Base-by-base conservation (phyloP, 1,140 invertebrate genomes). In the Lethocerus indicus region DNA sequence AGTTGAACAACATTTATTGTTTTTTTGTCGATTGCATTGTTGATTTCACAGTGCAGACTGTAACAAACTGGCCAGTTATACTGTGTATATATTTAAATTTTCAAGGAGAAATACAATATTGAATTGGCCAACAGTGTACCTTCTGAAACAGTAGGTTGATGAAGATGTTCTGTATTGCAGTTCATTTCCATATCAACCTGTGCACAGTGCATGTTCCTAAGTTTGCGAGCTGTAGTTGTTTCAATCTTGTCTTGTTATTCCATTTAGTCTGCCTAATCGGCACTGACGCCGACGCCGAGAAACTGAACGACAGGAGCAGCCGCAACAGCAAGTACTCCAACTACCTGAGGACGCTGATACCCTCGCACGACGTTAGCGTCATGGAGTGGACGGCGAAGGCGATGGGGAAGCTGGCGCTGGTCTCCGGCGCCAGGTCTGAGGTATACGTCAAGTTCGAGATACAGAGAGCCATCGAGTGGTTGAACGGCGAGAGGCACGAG, bases 361-460 rank as follows among this genome's bases (percentile, higher is more conserved):
- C 88, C 13, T 93, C 87, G 7, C 83, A 77, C 55, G 92, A 98
- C 71, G 79, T 83, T 1, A 79, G 80, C 32, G 86, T 96, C 0
- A 94, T 96, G 84, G 91, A 96, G 69, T 72, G 95, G 50, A 87
- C 90, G n/a, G 89, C 91, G 14, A 89, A 87, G 61, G 92, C 92
- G 7, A 81, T 96, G 54, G 92, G 91, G 0, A 84, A 86, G 54
- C 66, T 97, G 40, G 90, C 90, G 2, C 69, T 89, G 13, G 84
- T 89, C 6, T 92, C 88, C 18, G 92, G 90, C 14, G 89, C 88
- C 0, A 90, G 90, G 63, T 84, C 90, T 41, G 87, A 88, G 0
- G 87, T 93, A 59, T 95, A 94, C 66, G 90, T 96, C 2, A 90
- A 95, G 59, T 94, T 93, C 71, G 90, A 96, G 68, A 88, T 95